These are phyloP conservation scores for Microcebus lehilahytsara DNA, from an alignment of 2,113 vertebrate species.

Conservation along the genomic window DNA sequence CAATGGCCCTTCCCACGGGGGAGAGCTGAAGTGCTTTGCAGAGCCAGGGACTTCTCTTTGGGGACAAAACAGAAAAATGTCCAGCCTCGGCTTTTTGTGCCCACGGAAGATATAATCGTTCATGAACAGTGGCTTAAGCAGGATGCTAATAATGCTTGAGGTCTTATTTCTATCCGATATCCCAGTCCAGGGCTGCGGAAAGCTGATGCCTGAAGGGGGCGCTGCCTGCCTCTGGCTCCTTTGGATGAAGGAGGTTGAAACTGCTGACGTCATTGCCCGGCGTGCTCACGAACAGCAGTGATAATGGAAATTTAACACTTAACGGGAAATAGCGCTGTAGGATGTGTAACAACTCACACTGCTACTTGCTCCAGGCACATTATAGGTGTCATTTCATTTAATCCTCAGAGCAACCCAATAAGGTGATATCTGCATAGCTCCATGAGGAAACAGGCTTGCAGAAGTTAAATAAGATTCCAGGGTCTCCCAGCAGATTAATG, in stretches of 20 bases:
- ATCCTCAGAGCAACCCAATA: neutral
- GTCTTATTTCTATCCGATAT: slow-evolving; percentile 9
- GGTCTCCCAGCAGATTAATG: neutral
- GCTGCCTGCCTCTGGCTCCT: neutral
- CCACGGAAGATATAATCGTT: neutral
- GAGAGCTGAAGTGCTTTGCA: neutral
- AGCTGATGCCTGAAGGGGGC: neutral
- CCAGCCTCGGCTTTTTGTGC: neutral
- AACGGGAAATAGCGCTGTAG: too few relatives aligned
- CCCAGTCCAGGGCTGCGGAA: neutral
- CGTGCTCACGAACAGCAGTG: neutral
- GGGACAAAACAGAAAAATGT: neutral
- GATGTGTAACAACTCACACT: neutral
- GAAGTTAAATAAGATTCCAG: neutral
- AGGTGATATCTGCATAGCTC: neutral
- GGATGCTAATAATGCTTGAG: neutral
- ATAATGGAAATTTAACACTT: neutral
- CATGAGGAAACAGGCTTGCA: neutral
- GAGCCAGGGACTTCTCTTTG: neutral
- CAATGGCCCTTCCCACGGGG: neutral
- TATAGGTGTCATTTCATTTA: neutral
- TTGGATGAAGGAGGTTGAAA: neutral
- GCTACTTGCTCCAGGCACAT: neutral
- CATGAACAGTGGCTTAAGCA: neutral
- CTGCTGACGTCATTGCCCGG: neutral